These are phyloP conservation scores for Beris morrisii DNA, from an alignment of 2,888 invertebrate genomes.

Conservation along the genomic window DNA sequence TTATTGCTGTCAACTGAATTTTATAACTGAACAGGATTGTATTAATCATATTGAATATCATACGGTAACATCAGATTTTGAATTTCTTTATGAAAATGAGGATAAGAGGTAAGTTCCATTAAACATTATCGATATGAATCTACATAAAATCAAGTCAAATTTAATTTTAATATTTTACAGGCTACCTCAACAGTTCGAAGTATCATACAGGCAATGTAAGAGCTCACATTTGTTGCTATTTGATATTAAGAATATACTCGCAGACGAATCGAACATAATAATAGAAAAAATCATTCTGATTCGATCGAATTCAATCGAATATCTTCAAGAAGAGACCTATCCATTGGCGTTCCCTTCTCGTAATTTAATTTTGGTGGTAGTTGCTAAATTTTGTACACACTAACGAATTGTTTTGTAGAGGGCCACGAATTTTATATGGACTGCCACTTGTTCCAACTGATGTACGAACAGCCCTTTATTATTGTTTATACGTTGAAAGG, in stretches of 20 bases:
- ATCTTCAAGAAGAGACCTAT: slow-evolving; percentile 45
- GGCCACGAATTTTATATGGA: slow-evolving; percentile 48
- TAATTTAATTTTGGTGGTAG: slow-evolving; percentile 1
- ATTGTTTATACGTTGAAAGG: slow-evolving; percentile 44
- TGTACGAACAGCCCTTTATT: slow-evolving; percentile 49
- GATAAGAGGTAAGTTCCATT: background rate
- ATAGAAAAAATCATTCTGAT: slow-evolving; percentile 51
- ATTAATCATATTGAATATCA: slow-evolving; percentile 50
- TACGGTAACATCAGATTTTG: slow-evolving; percentile 50
- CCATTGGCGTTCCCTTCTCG: slow-evolving; percentile 42
- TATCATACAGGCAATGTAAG: slow-evolving; percentile 48
- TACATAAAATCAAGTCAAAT: too few species aligned
- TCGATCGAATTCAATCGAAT: slow-evolving; percentile 47
- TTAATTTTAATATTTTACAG: slow-evolving; percentile 15
- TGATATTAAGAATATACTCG: slow-evolving; percentile 41
- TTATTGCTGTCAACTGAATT: slow-evolving; percentile 50
- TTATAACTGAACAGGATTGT: slow-evolving; percentile 44
- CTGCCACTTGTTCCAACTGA: slow-evolving; percentile 48
- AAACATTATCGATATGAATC: too few species aligned
- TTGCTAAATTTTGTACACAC: slow-evolving; percentile 1
- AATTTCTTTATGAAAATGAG: slow-evolving; percentile 34
- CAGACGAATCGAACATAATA: slow-evolving; percentile 40
- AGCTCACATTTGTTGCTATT: slow-evolving; percentile 50
- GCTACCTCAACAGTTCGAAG: background rate
- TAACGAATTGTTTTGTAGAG: slow-evolving; percentile 26